Conservation (phyloP, 1,140 invertebrate genomes). For the Parasteatoda tepidariorum region DNA sequence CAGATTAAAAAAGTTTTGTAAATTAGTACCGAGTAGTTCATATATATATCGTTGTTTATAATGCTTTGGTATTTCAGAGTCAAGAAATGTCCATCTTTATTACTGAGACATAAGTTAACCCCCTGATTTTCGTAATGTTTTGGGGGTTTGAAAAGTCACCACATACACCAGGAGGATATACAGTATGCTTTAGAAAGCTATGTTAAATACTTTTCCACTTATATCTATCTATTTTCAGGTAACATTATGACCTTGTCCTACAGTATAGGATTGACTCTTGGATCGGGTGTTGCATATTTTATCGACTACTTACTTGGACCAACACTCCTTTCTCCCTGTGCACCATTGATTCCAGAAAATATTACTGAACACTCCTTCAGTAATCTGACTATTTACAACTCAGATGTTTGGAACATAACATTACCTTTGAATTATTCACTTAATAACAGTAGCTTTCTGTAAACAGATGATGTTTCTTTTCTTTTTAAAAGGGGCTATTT, state of each 20-base stretch:
- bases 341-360: neutral
- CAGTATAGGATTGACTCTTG: constrained; percentile 83
- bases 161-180: no score
- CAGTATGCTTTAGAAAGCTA: no score
- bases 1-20: no score
- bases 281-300: constrained; percentile 84
- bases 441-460: neutral
- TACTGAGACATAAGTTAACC: no score
- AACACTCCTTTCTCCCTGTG: constrained; percentile 48
- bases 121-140: no score
- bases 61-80: no score
- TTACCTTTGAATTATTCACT: constrained; percentile 21
- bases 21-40: no score
- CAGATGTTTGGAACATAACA: constrained; percentile 44
- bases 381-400: neutral
- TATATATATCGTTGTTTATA: no score
- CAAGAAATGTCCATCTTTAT: no score
- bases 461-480: neutral
- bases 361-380: neutral
- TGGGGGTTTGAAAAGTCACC: no score
- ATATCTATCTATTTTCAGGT: constrained; percentile 77
- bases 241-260: constrained; percentile 95
- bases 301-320: constrained; percentile 80
- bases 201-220: no score
- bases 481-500: no score